phyloP scores from a whole-genome alignment of 2,113 vertebrate genomes.

The Lepus timidus region DNA sequence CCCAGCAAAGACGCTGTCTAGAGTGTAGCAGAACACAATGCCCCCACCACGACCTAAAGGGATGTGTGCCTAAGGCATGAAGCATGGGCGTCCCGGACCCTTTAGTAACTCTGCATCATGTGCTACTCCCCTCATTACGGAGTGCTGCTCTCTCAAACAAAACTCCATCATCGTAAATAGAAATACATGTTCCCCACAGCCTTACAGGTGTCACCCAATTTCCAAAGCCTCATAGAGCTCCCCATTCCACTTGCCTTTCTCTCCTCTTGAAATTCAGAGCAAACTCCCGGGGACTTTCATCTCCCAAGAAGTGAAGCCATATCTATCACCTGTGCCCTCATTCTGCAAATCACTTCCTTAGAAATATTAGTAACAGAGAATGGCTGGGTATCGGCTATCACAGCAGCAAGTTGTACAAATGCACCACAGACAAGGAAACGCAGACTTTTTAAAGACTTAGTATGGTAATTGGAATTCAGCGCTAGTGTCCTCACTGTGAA shows the following conservation, averaged over 20 bases:
- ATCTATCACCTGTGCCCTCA: background rate
- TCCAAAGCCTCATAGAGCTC: background rate
- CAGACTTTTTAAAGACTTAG: background rate
- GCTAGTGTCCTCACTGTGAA: background rate
- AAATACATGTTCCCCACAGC: background rate
- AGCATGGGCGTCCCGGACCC: background rate
- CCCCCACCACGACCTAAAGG: background rate
- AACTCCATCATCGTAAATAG: background rate
- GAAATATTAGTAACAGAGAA: background rate
- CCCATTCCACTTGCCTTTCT: background rate
- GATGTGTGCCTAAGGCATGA: background rate
- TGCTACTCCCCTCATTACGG: background rate
- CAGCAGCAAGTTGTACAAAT: background rate
- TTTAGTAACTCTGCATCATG: background rate
- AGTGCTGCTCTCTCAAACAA: background rate
- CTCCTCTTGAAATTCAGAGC: slow-evolving; percentile 43
- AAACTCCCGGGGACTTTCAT: background rate
- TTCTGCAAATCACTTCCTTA: background rate
- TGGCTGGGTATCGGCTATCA: background rate
- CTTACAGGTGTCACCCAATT: background rate
- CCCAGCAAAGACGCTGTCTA: background rate
- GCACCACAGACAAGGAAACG: background rate
- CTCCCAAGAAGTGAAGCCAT: background rate
- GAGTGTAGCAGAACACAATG: background rate
- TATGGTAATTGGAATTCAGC: slow-evolving; percentile 28